Evolutionary conservation across 2,888 invertebrate species (phyloP).

Genomic region (Drosophila macrospina): DNA sequence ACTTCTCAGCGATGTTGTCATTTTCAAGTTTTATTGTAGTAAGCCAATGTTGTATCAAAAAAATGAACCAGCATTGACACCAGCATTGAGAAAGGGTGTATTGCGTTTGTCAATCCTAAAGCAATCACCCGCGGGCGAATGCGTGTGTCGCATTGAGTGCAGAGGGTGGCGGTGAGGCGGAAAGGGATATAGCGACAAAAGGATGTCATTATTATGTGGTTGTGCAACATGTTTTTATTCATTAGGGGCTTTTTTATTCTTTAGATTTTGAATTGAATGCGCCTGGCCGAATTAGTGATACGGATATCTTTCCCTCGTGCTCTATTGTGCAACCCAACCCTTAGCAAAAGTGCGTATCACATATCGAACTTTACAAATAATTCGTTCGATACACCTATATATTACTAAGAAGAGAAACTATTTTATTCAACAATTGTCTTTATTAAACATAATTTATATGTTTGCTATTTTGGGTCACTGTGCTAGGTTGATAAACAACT

Average conservation of each 20-base stretch:
- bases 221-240: constrained; percentile 77
- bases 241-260: constrained; percentile 51
- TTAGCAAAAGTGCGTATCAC: constrained; percentile 17
- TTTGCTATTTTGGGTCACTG: neutral
- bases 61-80: constrained; percentile 20
- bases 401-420: neutral
- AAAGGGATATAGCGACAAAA: constrained; percentile 60
- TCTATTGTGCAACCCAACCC: constrained; percentile 65
- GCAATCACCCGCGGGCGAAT: constrained; percentile 65
- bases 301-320: constrained; percentile 41
- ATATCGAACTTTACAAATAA: constrained; percentile 1
- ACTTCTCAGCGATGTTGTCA: constrained; percentile 65
- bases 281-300: constrained; percentile 57
- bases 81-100: constrained; percentile 39
- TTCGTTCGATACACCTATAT: constrained; percentile 1
- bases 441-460: neutral
- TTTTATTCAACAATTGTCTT: neutral
- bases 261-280: constrained; percentile 56
- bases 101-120: constrained; percentile 30
- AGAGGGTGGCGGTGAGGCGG: constrained; percentile 15
- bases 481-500: neutral
- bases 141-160: constrained; percentile 32
- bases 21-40: constrained; percentile 74
- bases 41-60: constrained; percentile 38
- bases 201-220: constrained; percentile 81